Conservation (phyloP, 2,113 vertebrate species). For the Eonycteris spelaea region DNA sequence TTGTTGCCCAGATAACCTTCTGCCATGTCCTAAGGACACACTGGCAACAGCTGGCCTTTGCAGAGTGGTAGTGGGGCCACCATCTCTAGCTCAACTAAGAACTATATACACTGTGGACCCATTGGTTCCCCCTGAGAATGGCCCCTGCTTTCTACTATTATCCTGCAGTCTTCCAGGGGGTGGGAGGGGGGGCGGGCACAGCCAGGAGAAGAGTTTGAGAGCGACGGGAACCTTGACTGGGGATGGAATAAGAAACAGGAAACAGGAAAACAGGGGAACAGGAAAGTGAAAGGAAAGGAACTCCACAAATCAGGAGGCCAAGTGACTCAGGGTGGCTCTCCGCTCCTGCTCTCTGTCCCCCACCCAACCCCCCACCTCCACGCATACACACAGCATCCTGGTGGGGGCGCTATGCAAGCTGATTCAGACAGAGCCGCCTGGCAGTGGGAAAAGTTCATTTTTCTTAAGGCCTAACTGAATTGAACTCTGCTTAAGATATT, state of each 20-base stretch:
- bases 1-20: neutral
- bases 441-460: constrained; percentile 26
- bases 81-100: neutral
- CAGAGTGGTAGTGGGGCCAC: neutral
- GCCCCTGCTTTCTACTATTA: neutral
- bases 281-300: neutral
- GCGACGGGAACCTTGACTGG: neutral
- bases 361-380: too few species aligned
- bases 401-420: neutral
- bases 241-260: neutral
- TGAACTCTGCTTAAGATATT: constrained; percentile 54
- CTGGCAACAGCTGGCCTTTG: neutral
- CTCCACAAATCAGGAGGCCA: neutral
- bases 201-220: neutral
- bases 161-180: neutral
- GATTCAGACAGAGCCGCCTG: neutral
- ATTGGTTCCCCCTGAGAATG: neutral
- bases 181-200: neutral
- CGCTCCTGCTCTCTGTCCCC: neutral
- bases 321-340: fast-evolving
- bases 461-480: constrained; percentile 48
- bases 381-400: neutral
- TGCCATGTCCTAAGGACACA: neutral
- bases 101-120: neutral
- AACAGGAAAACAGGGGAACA: neutral